phyloP scores from a whole-genome alignment of 35 echinoderm and acorn worm genomes.

The Eucidaris tribuloides region DNA sequence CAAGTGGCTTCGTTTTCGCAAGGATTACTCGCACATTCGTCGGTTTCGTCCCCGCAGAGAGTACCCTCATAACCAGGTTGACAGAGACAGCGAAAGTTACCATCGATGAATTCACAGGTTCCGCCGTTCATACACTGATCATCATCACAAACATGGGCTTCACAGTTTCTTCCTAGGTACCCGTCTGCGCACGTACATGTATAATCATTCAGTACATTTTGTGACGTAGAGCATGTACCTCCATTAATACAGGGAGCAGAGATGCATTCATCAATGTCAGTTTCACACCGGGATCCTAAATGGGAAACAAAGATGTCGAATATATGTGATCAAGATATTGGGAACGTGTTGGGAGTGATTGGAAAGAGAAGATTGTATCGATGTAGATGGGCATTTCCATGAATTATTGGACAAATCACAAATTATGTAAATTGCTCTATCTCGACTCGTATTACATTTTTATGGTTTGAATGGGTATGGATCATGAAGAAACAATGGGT shows the following conservation, averaged over 20 bases:
- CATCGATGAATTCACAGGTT: background rate
- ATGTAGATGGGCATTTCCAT: too few species aligned
- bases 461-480: too few species aligned
- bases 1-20: conserved; percentile 43
- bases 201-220: background rate
- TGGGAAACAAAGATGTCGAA: too few species aligned
- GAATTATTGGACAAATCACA: too few species aligned
- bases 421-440: too few species aligned
- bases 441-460: too few species aligned
- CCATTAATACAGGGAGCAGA: conserved; percentile 27
- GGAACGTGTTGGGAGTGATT: too few species aligned
- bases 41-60: conserved; percentile 17
- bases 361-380: too few species aligned
- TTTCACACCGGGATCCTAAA: background rate
- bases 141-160: background rate
- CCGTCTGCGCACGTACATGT: background rate
- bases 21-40: conserved; percentile 33
- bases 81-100: background rate
- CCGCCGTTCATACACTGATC: background rate
- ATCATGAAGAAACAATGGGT: too few species aligned
- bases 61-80: conserved; percentile 9
- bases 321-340: too few species aligned
- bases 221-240: background rate
- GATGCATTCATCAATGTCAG: conserved; percentile 28
- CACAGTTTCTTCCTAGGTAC: background rate